These are phyloP conservation scores for Glyptemys insculpta DNA, from an alignment of 2,797 vertebrate species.

Conservation along the genomic window DNA sequence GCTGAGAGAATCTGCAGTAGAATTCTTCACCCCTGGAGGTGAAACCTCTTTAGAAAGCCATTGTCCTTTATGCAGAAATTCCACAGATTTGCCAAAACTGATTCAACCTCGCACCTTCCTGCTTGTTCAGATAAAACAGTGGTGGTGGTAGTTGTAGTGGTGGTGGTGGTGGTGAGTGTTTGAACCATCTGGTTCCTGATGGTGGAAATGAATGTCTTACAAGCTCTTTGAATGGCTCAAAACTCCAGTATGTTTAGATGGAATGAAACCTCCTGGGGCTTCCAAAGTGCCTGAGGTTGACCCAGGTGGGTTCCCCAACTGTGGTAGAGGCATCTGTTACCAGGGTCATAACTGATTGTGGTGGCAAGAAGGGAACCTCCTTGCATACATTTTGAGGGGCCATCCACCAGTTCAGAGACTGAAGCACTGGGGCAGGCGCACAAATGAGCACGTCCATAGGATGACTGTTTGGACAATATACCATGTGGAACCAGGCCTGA, in stretches of 20 bases:
- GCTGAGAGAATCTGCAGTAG: background rate
- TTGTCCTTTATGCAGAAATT: background rate
- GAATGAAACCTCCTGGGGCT: background rate
- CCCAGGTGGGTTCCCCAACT: background rate
- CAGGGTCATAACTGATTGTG: background rate
- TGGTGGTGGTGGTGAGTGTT: background rate
- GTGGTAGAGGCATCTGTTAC: background rate
- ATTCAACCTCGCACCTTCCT: background rate
- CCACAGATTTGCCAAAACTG: background rate
- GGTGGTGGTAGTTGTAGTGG: too few relatives aligned
- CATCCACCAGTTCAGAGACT: background rate
- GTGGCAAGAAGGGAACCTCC: background rate
- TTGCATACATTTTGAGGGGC: background rate
- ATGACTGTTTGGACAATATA: background rate
- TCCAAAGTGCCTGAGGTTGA: background rate
- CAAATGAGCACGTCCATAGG: background rate
- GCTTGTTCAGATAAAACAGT: background rate
- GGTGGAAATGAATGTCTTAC: background rate
- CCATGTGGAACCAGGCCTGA: background rate
- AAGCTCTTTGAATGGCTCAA: background rate
- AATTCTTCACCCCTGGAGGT: background rate
- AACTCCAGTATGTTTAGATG: background rate
- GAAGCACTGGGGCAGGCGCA: background rate
- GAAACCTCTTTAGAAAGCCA: background rate
- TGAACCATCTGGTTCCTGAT: background rate